A percentile compares a stretch with the other conserved stretches of the same genome.
phyloP scores from a whole-genome alignment of 2,888 invertebrate species.

The Thumatha senex region DNA sequence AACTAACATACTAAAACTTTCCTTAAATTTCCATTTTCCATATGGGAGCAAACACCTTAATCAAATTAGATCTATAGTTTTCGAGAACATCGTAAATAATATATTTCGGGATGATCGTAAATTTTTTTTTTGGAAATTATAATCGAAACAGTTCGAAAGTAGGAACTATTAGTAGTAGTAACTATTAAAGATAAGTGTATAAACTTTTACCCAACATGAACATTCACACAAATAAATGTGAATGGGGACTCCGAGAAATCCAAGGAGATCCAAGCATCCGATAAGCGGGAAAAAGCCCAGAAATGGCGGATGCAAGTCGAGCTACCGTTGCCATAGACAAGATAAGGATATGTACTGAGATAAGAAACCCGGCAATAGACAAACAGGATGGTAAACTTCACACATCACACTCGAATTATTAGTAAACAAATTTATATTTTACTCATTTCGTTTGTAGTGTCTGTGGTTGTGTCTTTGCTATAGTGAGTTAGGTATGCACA shows the following conservation, averaged over 20 bases:
- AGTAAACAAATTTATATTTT: no score
- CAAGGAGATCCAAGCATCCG: constrained; percentile 35
- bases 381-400: constrained; percentile 23
- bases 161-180: no score
- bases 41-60: no score
- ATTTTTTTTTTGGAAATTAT: not conserved
- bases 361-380: constrained; percentile 38
- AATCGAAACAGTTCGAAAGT: no score
- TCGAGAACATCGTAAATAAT: no score
- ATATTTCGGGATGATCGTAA: no score
- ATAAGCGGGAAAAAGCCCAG: constrained; percentile 43
- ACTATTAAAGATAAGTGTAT: constrained; percentile 16
- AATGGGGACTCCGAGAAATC: constrained; percentile 39
- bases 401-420: constrained; percentile 3
- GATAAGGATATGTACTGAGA: constrained; percentile 45
- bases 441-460: no score
- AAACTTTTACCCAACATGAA: constrained; percentile 15
- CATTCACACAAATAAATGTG: constrained; percentile 30
- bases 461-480: not conserved
- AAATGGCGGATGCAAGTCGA: constrained; percentile 38
- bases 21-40: no score
- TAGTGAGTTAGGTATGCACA: not conserved
- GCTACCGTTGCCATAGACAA: constrained; percentile 48
- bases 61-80: no score
- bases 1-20: no score